A percentile compares a stretch with the other conserved stretches of the same genome.
Conservation (phyloP, 2,888 invertebrate genomes). For the Morpho achilles region DNA sequence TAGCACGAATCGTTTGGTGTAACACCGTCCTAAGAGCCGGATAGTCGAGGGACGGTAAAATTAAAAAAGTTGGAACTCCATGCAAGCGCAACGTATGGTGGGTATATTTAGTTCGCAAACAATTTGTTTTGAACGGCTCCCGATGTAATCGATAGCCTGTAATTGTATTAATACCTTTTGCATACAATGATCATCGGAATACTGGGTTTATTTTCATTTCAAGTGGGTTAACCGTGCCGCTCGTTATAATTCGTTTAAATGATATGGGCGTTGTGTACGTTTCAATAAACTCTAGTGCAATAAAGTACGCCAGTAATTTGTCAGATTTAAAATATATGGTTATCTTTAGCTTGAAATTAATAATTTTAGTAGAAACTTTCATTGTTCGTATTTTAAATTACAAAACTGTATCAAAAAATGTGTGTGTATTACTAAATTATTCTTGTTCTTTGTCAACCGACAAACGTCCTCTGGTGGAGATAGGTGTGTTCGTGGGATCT, state of each 20-base stretch:
- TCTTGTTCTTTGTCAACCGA: too few species aligned
- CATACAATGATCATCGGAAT: conserved; percentile 6
- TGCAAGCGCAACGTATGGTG: conserved; percentile 19
- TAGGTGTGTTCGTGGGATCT: too few species aligned
- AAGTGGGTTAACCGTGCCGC: conserved; percentile 6
- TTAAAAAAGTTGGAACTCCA: conserved; percentile 66
- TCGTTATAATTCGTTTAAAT: conserved; percentile 8
- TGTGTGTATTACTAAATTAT: too few species aligned
- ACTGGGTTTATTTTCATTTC: conserved; percentile 10
- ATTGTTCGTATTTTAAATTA: too few species aligned
- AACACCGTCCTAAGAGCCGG: background rate
- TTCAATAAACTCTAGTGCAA: conserved; percentile 15
- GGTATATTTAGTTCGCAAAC: conserved; percentile 30
- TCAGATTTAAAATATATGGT: conserved; percentile 31
- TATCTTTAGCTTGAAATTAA: conserved; percentile 2
- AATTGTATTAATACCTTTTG: conserved; percentile 25
- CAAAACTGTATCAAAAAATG: too few species aligned
- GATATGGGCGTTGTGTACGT: background rate
- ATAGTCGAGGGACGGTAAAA: conserved; percentile 40
- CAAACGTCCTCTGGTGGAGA: too few species aligned
- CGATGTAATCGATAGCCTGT: conserved; percentile 28
- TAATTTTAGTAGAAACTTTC: too few species aligned
- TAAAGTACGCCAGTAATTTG: conserved; percentile 30
- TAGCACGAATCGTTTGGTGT: background rate
- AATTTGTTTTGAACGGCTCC: conserved; percentile 27